Conservation (phyloP, 2,888 invertebrate species). For the Dyspetes luteomarginatus region DNA sequence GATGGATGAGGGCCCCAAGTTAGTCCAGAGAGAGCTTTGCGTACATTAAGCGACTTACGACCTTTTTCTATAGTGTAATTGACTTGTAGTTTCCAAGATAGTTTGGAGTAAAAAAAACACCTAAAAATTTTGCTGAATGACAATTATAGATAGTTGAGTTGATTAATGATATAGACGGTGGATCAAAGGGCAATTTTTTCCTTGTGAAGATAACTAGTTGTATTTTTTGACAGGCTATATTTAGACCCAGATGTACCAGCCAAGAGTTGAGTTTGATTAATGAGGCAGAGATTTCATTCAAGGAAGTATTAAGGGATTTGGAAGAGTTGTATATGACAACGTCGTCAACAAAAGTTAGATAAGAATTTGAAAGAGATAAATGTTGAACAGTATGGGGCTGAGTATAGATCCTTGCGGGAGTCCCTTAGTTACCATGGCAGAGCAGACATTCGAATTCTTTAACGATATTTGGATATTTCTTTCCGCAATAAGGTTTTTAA, state of each 20-base stretch:
- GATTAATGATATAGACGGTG: neutral
- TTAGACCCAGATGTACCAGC: neutral
- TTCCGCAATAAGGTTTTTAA: neutral
- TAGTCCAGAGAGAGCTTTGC: constrained; percentile 1
- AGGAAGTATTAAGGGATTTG: neutral
- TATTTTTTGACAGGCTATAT: neutral
- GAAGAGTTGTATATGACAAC: neutral
- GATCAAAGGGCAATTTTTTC: neutral
- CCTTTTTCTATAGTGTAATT: neutral
- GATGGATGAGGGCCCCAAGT: constrained; percentile 6
- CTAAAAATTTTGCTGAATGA: constrained; percentile 6
- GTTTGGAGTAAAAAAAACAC: neutral
- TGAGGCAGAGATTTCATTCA: neutral
- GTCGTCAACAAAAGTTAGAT: neutral
- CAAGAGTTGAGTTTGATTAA: neutral
- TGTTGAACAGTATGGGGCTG: constrained; percentile 26
- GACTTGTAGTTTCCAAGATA: neutral
- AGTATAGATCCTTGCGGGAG: constrained; percentile 11
- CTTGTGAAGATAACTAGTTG: constrained; percentile 17
- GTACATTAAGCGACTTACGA: neutral
- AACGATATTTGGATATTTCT: neutral
- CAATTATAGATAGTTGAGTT: neutral
- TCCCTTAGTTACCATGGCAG: neutral
- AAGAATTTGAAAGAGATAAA: neutral
- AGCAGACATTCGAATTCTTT: neutral